Base-by-base conservation (phyloP, 2,113 vertebrate species). In the Poecile atricapillus region DNA sequence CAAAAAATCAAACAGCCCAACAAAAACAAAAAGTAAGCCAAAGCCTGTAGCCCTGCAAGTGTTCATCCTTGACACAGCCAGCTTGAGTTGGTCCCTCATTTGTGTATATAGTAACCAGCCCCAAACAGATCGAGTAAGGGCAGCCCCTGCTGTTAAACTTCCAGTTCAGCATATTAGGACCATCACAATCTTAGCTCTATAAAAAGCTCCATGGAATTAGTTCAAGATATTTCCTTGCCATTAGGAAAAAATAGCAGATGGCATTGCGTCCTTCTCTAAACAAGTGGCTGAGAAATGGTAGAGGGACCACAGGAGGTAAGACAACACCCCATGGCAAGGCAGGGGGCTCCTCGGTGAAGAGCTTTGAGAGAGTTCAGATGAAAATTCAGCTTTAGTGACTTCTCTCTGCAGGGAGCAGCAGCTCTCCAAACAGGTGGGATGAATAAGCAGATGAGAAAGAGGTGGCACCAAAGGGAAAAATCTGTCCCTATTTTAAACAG, bases 191-290 rank as follows among this genome's bases (percentile, higher is more conserved):
- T 90, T 63, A 56, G 93, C 64, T 93, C 92, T 94, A 92, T 94
- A 95, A 96, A 95, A 97, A 94, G 94, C 86, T 37, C 47, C 6
- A 9, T 21, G 60, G 92, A 86, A 67, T 83, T 83, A 59, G 63
- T 67, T 93, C 47, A 70, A 77, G 92, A 70, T 83, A 47, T 59
- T 90, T 67, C 76, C 90, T 93, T 92, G 91, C 94, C 60, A 22
- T 50, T 60, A 83, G 83, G 60, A 78, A 92, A 95, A 95, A 93
- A 93, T 83, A 96, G 92, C 85, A 77, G 68, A 77, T 88, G 71
- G 68, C 43, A 59, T 20, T 2, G n/a, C 83, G 64, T 86, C 52
- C 76, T 88, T 23, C 64, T 15, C 68, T 22, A 56, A 89, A 50
- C 52, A 58, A 77, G 23, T 1, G 3, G 50, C 62, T 88, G 82